Conservation (phyloP, 1,140 invertebrate species). For the Meloidogyne chitwoodi region DNA sequence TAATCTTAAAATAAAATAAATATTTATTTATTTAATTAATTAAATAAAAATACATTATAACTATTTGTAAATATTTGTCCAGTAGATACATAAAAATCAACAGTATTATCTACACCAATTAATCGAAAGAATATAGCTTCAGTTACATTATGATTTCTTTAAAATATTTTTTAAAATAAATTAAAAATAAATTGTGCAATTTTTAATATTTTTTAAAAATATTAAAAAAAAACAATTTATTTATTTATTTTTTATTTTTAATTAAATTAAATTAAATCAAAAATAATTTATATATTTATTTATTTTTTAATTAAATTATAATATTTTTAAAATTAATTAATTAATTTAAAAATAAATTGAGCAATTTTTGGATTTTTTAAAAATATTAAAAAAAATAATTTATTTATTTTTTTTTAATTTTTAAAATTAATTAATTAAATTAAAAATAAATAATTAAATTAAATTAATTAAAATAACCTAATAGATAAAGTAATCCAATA, state of each 20-base stretch:
- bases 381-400: no score
- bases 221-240: no score
- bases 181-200: no score
- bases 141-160: slow-evolving; percentile 56
- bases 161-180: neutral
- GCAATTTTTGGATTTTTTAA: no score
- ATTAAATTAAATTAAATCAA: no score
- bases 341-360: no score
- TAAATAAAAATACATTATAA: slow-evolving; percentile 45
- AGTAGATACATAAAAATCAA: slow-evolving; percentile 53
- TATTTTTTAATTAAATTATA: no score
- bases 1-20: slow-evolving; percentile 38
- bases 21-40: neutral
- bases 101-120: slow-evolving; percentile 57
- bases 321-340: no score
- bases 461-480: slow-evolving; percentile 4
- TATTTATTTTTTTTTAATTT: no score
- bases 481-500: slow-evolving; percentile 37
- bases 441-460: neutral
- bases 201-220: no score
- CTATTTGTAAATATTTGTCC: slow-evolving; percentile 58
- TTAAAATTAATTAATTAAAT: neutral
- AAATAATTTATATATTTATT: no score
- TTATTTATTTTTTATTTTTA: no score
- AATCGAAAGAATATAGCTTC: slow-evolving; percentile 57